phyloP scores from a whole-genome alignment of 2,113 vertebrate genomes.

The Entosphenus tridentatus region DNA sequence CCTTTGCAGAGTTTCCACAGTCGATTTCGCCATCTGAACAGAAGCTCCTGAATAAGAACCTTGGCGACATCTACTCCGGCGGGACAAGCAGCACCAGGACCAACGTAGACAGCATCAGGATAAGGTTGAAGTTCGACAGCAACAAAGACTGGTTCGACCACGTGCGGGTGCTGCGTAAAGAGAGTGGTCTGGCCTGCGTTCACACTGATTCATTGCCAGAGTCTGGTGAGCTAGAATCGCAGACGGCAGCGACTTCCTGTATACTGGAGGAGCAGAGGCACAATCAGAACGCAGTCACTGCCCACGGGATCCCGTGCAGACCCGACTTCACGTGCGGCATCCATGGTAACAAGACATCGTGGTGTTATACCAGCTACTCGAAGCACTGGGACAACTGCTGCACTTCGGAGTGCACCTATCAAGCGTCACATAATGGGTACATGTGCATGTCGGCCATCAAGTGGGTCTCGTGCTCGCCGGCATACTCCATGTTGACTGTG shows the following conservation, averaged over 20 bases:
- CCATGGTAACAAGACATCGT: too few species aligned
- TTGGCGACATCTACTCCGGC: neutral
- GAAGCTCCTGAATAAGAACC: rapidly evolving
- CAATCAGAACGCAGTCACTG: slow-evolving; percentile 8
- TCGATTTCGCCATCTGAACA: neutral
- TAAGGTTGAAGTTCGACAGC: too few species aligned
- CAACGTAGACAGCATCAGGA: too few species aligned
- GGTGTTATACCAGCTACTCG: too few species aligned
- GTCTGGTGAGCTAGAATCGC: neutral
- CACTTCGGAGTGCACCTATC: too few species aligned
- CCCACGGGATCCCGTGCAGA: neutral
- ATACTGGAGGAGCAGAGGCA: neutral
- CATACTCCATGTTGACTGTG: too few species aligned
- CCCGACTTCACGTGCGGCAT: too few species aligned
- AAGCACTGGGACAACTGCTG: too few species aligned
- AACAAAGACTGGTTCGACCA: neutral
- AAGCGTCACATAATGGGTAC: too few species aligned
- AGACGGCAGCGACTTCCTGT: slow-evolving; percentile 5
- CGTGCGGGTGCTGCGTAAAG: neutral
- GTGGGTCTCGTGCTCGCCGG: too few species aligned
- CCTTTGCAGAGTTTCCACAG: too few species aligned
- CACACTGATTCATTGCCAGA: neutral
- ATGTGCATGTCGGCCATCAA: too few species aligned
- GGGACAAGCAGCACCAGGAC: neutral
- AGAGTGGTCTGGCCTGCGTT: neutral